These are phyloP conservation scores for Exephanes ischioxanthus DNA, from an alignment of 2,888 invertebrate species.

Conservation along the genomic window DNA sequence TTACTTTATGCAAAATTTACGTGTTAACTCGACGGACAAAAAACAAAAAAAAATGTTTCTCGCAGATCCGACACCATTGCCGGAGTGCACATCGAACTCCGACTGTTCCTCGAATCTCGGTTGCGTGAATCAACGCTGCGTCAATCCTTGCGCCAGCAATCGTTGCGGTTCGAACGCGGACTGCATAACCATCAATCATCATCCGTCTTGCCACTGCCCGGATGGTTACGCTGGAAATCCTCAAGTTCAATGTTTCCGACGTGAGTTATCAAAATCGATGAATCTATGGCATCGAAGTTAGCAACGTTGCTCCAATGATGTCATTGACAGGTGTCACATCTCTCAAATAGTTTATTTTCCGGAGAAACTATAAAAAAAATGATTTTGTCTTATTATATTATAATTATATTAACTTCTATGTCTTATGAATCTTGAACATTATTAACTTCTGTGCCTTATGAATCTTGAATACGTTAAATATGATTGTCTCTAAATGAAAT, in stretches of 20 bases:
- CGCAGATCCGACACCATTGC: constrained; percentile 84
- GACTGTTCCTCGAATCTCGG: constrained; percentile 92
- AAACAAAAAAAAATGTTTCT: background rate
- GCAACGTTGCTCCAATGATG: no score
- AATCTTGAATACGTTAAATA: background rate
- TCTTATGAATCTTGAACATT: no score
- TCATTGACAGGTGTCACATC: no score
- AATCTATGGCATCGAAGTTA: background rate
- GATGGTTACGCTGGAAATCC: constrained; percentile 96
- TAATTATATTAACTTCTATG: no score
- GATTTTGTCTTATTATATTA: no score
- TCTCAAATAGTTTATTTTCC: no score
- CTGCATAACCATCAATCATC: constrained; percentile 91
- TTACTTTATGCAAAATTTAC: background rate
- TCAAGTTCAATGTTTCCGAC: constrained; percentile 93
- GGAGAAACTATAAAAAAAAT: no score
- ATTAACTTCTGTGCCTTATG: background rate
- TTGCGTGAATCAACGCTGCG: constrained; percentile 92
- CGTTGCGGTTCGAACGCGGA: constrained; percentile 94
- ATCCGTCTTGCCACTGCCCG: constrained; percentile 94
- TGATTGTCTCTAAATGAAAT: background rate
- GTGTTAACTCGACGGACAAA: no score
- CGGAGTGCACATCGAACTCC: constrained; percentile 90
- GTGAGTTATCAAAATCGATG: constrained; percentile 86
- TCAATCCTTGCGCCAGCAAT: constrained; percentile 92